A percentile compares a stretch with the other conserved stretches of the same genome.
Conservation (phyloP, 1,140 invertebrate species). For the Danaus plexippus region DNA sequence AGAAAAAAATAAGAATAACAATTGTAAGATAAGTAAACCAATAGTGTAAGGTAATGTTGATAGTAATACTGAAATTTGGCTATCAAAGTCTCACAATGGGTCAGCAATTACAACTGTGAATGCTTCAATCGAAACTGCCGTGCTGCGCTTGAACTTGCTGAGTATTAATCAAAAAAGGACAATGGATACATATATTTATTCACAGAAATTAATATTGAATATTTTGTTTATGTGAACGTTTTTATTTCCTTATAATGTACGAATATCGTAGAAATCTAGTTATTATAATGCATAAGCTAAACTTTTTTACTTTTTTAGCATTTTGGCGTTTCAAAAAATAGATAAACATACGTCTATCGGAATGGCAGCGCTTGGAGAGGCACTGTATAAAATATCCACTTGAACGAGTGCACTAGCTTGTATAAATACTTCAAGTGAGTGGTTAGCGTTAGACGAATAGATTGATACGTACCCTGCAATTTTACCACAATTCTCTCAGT, state of each 20-base stretch:
- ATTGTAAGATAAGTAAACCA: no score
- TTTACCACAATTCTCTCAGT: conserved; percentile 28
- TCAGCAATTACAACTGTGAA: conserved; percentile 36
- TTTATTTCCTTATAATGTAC: no score
- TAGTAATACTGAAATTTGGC: conserved; percentile 33
- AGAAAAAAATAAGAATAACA: no score
- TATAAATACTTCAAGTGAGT: conserved; percentile 9
- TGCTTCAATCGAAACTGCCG: conserved; percentile 17
- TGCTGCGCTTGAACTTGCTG: conserved; percentile 22
- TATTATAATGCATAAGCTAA: no score
- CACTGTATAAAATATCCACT: conserved; percentile 11
- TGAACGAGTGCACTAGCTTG: conserved; percentile 12
- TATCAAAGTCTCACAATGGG: conserved; percentile 34
- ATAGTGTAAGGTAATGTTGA: conserved; percentile 5
- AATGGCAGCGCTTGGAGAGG: neutral
- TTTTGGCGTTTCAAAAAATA: no score
- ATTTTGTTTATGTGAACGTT: no score
- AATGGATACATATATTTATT: no score
- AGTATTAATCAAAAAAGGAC: no score
- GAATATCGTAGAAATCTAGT: no score
- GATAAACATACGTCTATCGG: no score
- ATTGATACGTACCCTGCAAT: conserved; percentile 37
- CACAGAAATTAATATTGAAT: no score
- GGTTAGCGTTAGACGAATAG: conserved; percentile 26
- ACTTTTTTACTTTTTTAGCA: no score